Evolutionary conservation across 2,888 invertebrate species (phyloP), one percentile per base, ranked within the genome.

Genomic region (Pardosa pseudoannulata): DNA sequence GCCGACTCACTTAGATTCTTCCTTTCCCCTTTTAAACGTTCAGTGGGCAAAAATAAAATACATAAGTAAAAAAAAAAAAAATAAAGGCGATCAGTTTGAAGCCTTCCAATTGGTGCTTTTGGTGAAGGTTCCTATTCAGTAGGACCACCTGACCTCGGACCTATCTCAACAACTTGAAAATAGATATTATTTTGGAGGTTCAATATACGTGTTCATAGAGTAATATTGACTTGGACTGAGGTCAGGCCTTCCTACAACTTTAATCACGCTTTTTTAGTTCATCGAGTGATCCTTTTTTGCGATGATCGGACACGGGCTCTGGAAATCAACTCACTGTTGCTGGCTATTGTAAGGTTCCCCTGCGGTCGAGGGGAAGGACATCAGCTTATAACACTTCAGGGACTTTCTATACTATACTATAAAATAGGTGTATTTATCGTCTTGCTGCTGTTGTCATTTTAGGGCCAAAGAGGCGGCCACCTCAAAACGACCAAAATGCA

Each of bases 121-220:
- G 87, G 81, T 80, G 81, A 87, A 81, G 87, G 87, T 87, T 87
- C 87, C 87, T 87, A 87, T 73, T 73, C 56, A 19, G 80, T 68
- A 71, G 79, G 39, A 62, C 50, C 62, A 28, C 50, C 67, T 13
- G 31, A 6, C 23, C 19, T 68, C 9, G 74, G 41, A 41, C 39
- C 32, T 3, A 16, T n/a, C 27, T 28, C 23, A 41, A 56, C n/a
- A 46, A 39, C 72, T 72, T 28, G 13, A 29, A 72, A 50, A 9
- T 13, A 36, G 41, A 78, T 75, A 79, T 67, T 79, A 86, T 86
- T 86, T 86, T 86, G 74, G 79, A 79, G 74, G 39, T 36, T 36
- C 7, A 16, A 19, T 19, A 6, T n/a, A 11, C 5, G 46, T 46
- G 46, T 9, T 46, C 11, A 29, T 65, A 65, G 19, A 67, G 27